Evolutionary conservation across 2,888 invertebrate genomes (phyloP), one percentile per base, ranked within the genome.

Genomic region (Andrena camellia): DNA sequence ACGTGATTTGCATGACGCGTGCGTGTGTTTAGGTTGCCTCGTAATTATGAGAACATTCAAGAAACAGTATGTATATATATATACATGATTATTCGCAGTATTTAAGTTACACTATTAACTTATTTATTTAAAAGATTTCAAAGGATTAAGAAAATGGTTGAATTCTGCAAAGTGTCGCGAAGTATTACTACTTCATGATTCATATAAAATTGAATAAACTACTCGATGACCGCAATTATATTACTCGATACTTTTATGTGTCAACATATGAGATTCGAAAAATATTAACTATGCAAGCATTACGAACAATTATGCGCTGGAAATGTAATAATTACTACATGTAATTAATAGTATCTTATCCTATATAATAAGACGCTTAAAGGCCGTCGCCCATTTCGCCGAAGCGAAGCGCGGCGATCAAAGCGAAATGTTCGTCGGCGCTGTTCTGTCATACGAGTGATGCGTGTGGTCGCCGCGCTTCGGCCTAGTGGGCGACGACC

Each of bases 111-210:
- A 13, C 10, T n/a, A 66, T 52, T 78, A 42, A 72, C 42, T 67
- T 67, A 62, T 72, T 78, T 72, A 67, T 67, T 68, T 73, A 63
- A 73, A 62, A n/a, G 29, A 62, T 54, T 48, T 35, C 10, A 26
- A 33, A 35, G 33, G 0, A 48, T 66, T 59, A 17, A 31, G 42
- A 59, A 20, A 42, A 42, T 17, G 13, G 5, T 4, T 42, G 3
- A n/a, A 26, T 48, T 69, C 6, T 59, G n/a, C 29, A 20, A 59
- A 63, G 42, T 35, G 20, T 26, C 8, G 42, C 29, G 17, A 64
- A 60, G 23, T 29, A 3, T 23, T 57, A 20, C 8, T 26, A 20
- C 60, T 10, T n/a, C 17, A 57, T 64, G 20, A n/a, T 60, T 48
- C n/a, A 29, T 63, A 63, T 54, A 17, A 29, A 52, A 63, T 31